Base-by-base conservation (phyloP, 1,140 invertebrate genomes). In the Zaprionus kolodkinae region DNA sequence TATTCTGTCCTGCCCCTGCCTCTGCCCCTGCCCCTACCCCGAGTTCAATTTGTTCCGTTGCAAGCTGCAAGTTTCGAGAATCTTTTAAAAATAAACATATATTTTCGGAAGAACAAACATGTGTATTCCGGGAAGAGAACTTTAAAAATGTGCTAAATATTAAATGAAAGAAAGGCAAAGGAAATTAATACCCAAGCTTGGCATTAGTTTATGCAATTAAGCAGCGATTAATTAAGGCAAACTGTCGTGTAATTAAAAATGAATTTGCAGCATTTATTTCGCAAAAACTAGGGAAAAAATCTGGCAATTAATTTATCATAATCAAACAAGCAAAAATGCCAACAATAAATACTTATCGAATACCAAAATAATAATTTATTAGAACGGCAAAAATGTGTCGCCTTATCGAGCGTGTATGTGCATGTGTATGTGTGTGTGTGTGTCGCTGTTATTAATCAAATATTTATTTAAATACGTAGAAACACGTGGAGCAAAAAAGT, bases 401-500 rank as follows among this genome's bases (percentile, higher is more conserved):
- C 71, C 67, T 72, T 88, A 73, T 78, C 70, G 21, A 54, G 45
- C 48, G 25, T 52, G 52, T 33, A n/a, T 21, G 36, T 65, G 43
- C n/a, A 21, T 60, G 71, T 43, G 36, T 27, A 3, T 55, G 25
- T 52, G 52, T 33, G 25, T 21, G 36, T 65, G 43, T 61, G 60
- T 17, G 60, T 35, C 15, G 12, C 3, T 27, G 45, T 72, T 86
- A 87, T 87, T 87, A 87, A 87, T 87, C 83, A 87, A 87, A 87
- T 88, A 87, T 88, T 88, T 87, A 87, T 87, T 88, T 87, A 87
- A 87, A 87, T 87, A 79, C 84, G 30, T 12, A 10, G 17, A 36
- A 45, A 55, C 43, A 54, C 15, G 40, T 52, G 33, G 15, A 55
- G 27, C 21, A 7, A 11, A 27, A 33, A 48, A 66, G 54, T 27